phyloP scores from a whole-genome alignment of 1,140 invertebrate genomes.

The Lepidotrigona ventralis region DNA sequence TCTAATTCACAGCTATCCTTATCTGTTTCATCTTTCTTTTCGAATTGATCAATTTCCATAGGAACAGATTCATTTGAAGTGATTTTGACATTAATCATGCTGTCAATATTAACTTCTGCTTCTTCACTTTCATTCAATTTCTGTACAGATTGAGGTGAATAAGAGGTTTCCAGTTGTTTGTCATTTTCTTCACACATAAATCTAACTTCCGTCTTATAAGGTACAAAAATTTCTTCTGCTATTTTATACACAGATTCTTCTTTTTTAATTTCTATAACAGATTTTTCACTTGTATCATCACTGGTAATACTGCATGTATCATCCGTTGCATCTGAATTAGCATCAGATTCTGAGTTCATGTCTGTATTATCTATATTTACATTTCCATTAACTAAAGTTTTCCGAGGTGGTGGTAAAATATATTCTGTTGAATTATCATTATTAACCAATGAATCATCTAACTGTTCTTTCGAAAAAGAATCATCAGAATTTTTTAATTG shows the following conservation, averaged over 20 bases:
- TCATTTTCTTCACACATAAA: conserved; percentile 57
- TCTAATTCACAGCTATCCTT: conserved; percentile 43
- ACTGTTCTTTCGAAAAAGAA: conserved; percentile 58
- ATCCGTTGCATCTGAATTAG: conserved; percentile 62
- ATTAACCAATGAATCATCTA: conserved; percentile 48
- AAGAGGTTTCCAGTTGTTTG: conserved; percentile 42
- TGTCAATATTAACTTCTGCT: neutral
- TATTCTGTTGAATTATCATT: conserved; percentile 61
- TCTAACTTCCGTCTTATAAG: conserved; percentile 62
- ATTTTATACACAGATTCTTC: conserved; percentile 28
- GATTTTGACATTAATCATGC: neutral
- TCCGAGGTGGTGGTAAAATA: conserved; percentile 65
- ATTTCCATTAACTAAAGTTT: conserved; percentile 69
- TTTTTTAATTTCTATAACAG: conserved; percentile 61
- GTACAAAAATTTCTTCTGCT: conserved; percentile 38
- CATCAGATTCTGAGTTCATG: conserved; percentile 59
- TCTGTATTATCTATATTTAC: conserved; percentile 59
- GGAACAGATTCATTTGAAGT: neutral
- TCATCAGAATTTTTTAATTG: conserved; percentile 57
- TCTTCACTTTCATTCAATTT: conserved; percentile 34
- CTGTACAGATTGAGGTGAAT: conserved; percentile 43
- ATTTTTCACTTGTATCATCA: conserved; percentile 64
- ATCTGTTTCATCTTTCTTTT: conserved; percentile 37
- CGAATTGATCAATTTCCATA: neutral
- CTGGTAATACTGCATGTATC: conserved; percentile 60